Percentiles rank a stretch among this genome's conserved stretches.
Conservation (phyloP, 2,797 vertebrate species). For the Zalophus californianus region DNA sequence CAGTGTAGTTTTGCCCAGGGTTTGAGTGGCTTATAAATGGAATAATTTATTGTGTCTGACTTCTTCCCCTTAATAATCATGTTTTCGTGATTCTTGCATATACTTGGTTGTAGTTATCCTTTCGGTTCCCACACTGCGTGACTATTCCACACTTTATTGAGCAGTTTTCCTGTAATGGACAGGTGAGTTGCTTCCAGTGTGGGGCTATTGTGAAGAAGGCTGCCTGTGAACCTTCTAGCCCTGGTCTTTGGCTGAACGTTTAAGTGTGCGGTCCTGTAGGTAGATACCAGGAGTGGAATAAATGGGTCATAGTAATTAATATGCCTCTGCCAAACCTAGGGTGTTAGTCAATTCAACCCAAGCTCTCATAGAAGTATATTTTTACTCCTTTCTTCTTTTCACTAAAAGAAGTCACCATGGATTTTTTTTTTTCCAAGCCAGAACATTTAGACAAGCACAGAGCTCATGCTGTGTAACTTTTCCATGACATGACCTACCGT, state of each 20-base stretch:
- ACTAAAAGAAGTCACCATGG: not conserved
- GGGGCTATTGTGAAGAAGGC: not conserved
- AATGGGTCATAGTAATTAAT: not conserved
- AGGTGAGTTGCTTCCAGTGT: not conserved
- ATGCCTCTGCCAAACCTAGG: not conserved
- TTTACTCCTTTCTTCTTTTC: constrained; percentile 18
- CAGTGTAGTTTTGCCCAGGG: not conserved
- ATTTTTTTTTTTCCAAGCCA: not conserved
- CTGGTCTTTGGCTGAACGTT: not conserved
- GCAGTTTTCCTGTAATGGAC: not conserved
- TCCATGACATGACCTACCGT: not conserved
- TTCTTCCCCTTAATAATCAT: not conserved
- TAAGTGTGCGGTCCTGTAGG: not conserved
- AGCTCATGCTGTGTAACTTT: not conserved
- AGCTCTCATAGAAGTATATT: not conserved
- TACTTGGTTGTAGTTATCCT: not conserved
- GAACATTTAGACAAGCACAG: not conserved
- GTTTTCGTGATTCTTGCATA: not conserved
- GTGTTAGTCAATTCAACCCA: not conserved
- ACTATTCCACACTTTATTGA: too few relatives aligned
- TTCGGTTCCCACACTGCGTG: not conserved
- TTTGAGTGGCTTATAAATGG: not conserved
- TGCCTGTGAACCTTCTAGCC: not conserved
- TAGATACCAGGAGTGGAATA: not conserved
- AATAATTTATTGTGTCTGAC: not conserved